Base-by-base conservation (phyloP, 2,113 vertebrate genomes). In the Cranoglanis bouderius region DNA sequence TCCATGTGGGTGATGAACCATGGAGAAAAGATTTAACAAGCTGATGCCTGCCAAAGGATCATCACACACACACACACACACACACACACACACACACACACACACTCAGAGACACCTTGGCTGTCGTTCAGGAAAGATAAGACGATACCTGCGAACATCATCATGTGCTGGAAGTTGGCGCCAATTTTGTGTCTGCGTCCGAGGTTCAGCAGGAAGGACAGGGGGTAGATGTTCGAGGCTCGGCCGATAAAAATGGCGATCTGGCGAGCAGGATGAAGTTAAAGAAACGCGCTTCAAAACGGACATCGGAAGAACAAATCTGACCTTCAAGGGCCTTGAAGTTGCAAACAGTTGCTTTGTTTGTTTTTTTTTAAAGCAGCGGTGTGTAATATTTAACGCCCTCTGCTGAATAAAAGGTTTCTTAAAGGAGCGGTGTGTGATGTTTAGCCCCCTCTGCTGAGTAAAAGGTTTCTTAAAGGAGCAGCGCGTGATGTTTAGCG, bases 91-190 rank as follows among this genome's bases (percentile, higher is more conserved):
- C 32, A 72, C 32, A 70, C 65, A 70, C 65, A 70, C 12, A 35
- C 70, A 43, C 72, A 43, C 72, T 21, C 19, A 29, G 12, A 29
- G 38, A 43, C 38, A 43, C 49, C 29, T 55, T 81, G 49, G 49
- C 49, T 0, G 29, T 9, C 8, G 7, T 19, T 81, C 29, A 32
- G n/a, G 77, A 80, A 51, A 24, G 32, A 72, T 49, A 82, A 70
- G 26, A 43, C 8, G 1, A 90, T 95, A 99, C 98, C 98, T 95
- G 98, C 97, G 95, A 99, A 99, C 98, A 99, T 99, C 98, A 99
- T 98, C 98, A 99, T 99, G 91, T 99, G 97, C 93, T 99, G 98
- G 94, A 99, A 98, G 94, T 97, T 99, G 93, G 97, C 97, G 84
- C 95, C 96, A 89, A 99, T 99, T 96, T 98, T 99, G 95, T 99